phyloP scores from a whole-genome alignment of 2,888 invertebrate genomes.

The Encarsia formosa region DNA sequence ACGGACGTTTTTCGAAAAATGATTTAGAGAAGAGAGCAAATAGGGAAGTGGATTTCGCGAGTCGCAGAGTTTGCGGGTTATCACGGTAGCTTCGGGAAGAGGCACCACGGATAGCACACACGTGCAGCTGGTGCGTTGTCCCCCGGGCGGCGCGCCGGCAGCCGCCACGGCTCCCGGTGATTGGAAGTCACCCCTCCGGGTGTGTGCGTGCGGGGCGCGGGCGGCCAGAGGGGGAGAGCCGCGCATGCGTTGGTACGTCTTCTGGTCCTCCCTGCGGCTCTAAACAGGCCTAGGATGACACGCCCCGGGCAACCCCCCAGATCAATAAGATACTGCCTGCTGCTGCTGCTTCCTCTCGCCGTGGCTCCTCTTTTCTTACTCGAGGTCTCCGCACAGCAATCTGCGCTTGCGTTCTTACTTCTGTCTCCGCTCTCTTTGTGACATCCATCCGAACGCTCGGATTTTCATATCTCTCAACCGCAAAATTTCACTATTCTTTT shows the following conservation, averaged over 20 bases:
- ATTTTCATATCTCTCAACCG: neutral
- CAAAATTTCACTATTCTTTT: neutral
- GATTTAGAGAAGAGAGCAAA: too few relatives aligned
- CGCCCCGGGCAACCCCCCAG: constrained; percentile 50
- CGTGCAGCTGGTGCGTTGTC: neutral
- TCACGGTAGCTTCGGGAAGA: too few relatives aligned
- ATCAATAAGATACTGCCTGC: constrained; percentile 50
- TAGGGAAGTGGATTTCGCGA: too few relatives aligned
- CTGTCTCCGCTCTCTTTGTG: neutral
- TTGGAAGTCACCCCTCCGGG: constrained; percentile 51
- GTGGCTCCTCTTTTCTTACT: neutral
- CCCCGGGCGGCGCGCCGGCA: neutral
- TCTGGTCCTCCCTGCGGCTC: constrained; percentile 50
- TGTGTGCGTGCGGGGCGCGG: constrained; percentile 35
- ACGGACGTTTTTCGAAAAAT: too few relatives aligned
- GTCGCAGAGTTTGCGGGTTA: too few relatives aligned
- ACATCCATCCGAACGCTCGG: neutral
- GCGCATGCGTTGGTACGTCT: constrained; percentile 41
- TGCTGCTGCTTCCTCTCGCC: constrained; percentile 36
- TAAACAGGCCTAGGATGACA: constrained; percentile 49
- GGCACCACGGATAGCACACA: too few relatives aligned
- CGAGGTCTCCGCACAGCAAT: neutral
- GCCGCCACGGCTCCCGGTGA: constrained; percentile 50
- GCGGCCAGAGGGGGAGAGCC: neutral
- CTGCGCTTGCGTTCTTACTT: neutral